A percentile compares a stretch with the other conserved stretches of the same genome.
Evolutionary conservation across 2,113 vertebrate species (phyloP).

Genomic region (Pelusios castaneus): DNA sequence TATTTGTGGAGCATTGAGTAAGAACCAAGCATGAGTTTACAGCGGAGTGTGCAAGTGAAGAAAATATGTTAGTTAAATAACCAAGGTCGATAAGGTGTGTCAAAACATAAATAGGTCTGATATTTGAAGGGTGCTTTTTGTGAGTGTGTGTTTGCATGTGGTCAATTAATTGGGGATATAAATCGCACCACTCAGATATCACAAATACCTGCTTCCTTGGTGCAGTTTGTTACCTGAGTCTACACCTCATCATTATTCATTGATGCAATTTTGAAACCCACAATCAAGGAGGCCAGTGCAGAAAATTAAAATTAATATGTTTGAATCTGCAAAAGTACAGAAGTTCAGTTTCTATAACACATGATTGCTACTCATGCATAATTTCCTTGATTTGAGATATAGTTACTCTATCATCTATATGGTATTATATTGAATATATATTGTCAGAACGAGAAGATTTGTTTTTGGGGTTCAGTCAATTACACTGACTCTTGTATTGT

Average conservation of each 20-base stretch:
- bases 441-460: background rate
- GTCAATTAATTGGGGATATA: background rate
- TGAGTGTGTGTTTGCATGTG: background rate
- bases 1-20: background rate
- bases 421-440: background rate
- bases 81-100: background rate
- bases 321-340: background rate
- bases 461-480: background rate
- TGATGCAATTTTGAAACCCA: background rate
- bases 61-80: background rate
- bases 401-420: background rate
- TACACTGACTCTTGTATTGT: background rate
- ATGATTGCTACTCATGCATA: background rate
- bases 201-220: background rate
- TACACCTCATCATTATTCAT: background rate
- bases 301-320: background rate
- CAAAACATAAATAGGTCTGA: background rate
- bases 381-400: background rate
- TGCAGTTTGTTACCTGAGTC: background rate
- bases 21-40: background rate
- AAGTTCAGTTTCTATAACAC: background rate
- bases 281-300: background rate
- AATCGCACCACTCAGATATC: background rate
- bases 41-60: background rate
- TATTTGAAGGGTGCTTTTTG: background rate